These are phyloP conservation scores for Phlogophora meticulosa DNA, from an alignment of 2,888 invertebrate species.

Conservation along the genomic window DNA sequence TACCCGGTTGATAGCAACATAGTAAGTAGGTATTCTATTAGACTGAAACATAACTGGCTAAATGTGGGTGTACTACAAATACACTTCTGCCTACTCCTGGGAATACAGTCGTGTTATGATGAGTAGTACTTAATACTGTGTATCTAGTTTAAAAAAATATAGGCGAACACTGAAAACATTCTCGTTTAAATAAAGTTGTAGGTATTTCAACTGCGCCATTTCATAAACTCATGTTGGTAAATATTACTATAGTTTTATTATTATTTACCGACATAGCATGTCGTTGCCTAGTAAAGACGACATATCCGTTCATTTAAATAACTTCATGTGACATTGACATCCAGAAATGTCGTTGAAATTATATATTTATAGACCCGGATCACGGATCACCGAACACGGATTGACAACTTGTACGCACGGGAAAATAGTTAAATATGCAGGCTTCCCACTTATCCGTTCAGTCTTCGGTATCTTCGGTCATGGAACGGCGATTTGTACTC, in stretches of 20 bases:
- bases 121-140: too few species aligned
- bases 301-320: slow-evolving; percentile 23
- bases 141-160: slow-evolving; percentile 2
- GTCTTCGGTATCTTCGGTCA: background rate
- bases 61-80: too few species aligned
- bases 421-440: slow-evolving; percentile 31
- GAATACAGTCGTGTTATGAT: too few species aligned
- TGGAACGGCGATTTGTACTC: background rate
- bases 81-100: too few species aligned
- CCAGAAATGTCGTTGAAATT: slow-evolving; percentile 25
- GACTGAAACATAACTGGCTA: too few species aligned
- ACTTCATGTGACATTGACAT: slow-evolving; percentile 23
- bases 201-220: slow-evolving; percentile 6
- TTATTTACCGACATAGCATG: slow-evolving; percentile 34
- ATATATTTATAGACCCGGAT: slow-evolving; percentile 26
- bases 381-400: slow-evolving; percentile 29
- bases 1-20: too few species aligned
- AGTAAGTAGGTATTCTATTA: too few species aligned
- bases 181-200: slow-evolving; percentile 5
- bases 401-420: slow-evolving; percentile 23
- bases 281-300: slow-evolving; percentile 25
- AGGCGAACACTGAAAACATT: slow-evolving; percentile 19
- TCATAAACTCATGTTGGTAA: slow-evolving; percentile 32
- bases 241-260: slow-evolving; percentile 32
- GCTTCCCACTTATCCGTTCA: background rate